Conservation (phyloP, 2,888 invertebrate species). For the Crioceris asparagi region DNA sequence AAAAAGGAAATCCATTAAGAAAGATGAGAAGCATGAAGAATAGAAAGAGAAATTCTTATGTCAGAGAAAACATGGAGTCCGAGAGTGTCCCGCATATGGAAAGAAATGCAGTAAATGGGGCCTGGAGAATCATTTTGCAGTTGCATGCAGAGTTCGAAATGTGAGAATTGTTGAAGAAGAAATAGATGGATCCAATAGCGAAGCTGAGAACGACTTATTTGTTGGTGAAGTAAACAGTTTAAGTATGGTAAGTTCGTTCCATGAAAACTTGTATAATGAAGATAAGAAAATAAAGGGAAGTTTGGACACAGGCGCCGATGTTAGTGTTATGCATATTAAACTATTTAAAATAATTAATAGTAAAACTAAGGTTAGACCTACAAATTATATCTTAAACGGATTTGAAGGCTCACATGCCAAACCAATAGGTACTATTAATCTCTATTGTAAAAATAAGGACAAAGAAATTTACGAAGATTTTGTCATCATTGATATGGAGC, state of each 20-base stretch:
- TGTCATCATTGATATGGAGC: slow-evolving; percentile 13
- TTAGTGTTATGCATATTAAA: slow-evolving; percentile 11
- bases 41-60: slow-evolving; percentile 14
- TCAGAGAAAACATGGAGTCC: slow-evolving; percentile 13
- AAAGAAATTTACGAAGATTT: slow-evolving; percentile 13
- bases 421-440: slow-evolving; percentile 14
- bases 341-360: slow-evolving; percentile 11
- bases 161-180: slow-evolving; percentile 11
- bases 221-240: not conserved
- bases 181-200: not conserved
- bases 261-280: slow-evolving; percentile 7
- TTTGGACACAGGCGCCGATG: slow-evolving; percentile 14
- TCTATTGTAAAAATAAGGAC: slow-evolving; percentile 9
- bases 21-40: slow-evolving; percentile 1
- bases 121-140: slow-evolving; percentile 17
- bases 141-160: slow-evolving; percentile 13
- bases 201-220: not conserved
- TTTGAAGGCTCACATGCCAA: slow-evolving; percentile 10
- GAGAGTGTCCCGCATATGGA: slow-evolving; percentile 19
- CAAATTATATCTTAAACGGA: slow-evolving; percentile 11
- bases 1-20: too few species aligned
- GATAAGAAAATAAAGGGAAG: slow-evolving; percentile 10
- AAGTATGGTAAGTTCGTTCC: not conserved
- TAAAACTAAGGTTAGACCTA: slow-evolving; percentile 12
- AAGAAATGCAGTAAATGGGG: slow-evolving; percentile 18